phyloP scores from a whole-genome alignment of 2,888 invertebrate species.

The Thereva nobilitata region DNA sequence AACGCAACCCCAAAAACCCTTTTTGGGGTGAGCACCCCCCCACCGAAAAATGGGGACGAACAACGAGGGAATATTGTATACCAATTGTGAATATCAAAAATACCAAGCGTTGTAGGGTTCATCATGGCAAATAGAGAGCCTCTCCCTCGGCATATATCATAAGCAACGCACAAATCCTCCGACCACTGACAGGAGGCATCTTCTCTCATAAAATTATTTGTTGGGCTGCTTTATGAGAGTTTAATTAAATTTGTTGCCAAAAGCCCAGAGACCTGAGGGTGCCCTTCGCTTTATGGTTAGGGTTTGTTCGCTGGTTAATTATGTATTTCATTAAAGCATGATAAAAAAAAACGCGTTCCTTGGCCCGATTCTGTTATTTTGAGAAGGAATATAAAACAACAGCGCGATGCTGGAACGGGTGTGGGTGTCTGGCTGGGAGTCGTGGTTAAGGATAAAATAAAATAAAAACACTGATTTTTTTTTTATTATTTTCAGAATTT shows the following conservation, averaged over 20 bases:
- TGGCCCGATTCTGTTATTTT: slow-evolving; percentile 2
- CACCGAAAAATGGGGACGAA: too few relatives aligned
- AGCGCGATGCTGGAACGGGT: neutral
- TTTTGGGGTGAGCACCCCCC: too few relatives aligned
- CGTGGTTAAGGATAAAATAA: too few relatives aligned
- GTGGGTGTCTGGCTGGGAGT: neutral
- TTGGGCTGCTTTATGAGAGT: slow-evolving; percentile 28
- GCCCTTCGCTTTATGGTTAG: slow-evolving; percentile 17
- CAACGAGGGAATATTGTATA: too few relatives aligned
- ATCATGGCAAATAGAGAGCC: too few relatives aligned
- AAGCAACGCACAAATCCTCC: too few relatives aligned
- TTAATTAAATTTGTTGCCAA: slow-evolving; percentile 32
- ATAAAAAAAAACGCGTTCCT: slow-evolving; percentile 18
- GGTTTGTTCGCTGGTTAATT: slow-evolving; percentile 22
- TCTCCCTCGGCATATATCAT: too few relatives aligned
- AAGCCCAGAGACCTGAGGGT: slow-evolving; percentile 13
- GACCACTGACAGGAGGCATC: neutral
- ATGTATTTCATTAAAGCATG: slow-evolving; percentile 27
- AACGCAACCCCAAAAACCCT: too few relatives aligned
- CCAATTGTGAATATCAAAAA: too few relatives aligned
- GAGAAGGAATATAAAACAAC: neutral
- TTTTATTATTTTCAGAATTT: too few relatives aligned
- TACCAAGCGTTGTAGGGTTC: too few relatives aligned
- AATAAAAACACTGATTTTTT: too few relatives aligned
- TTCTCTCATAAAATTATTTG: slow-evolving; percentile 27